Evolutionary conservation across 2,113 vertebrate species (phyloP), one percentile per base, ranked within the genome.

Genomic region (Tachuris rubrigastra): DNA sequence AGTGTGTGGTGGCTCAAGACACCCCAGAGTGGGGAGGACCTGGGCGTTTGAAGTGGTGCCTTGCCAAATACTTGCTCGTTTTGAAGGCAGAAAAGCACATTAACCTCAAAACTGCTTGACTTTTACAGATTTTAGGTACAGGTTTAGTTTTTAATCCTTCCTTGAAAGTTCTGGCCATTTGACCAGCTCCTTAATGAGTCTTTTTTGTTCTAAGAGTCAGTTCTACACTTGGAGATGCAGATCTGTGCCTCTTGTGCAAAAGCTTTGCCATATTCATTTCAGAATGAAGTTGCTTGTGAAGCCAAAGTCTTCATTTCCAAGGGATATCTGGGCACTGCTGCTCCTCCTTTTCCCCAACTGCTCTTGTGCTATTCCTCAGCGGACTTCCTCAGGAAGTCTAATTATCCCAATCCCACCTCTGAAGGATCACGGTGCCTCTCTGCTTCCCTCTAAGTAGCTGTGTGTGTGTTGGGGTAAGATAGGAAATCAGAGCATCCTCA

Each of bases 391-490:
- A 73, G 59, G 12, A 56, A 23, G 21, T n/a, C 23, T 53, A 28
- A 24, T 87, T 33, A 68, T 69, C 46, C 63, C 74, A 17, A 8
- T 66, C 9, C 5, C 22, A 30, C 21, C 46, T 85, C 59, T 47
- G 10, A 74, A 56, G 59, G 49, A 2, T 0, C 41, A 1, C 0
- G 0, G 35, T 69, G 63, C 55, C 13, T 80, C 20, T 47, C 46
- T 44, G 19, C 68, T 53, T 69, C 24, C 58, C 73, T 77, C 59
- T 44, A 44, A 44, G 44, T 19, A 44, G 44, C 21, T 47, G 47
- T 47, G 47, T 44, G 35, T 35, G 39, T n/a, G 28, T 71, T 59
- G 62, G 41, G 44, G 12, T 30, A 25, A 39, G 39, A 56, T 25
- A 46, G 1, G 21, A 62, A 39, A 20, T 13, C 31, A 28, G 68